phyloP scores from a whole-genome alignment of 1,140 invertebrate genomes.

The Panulirus ornatus region DNA sequence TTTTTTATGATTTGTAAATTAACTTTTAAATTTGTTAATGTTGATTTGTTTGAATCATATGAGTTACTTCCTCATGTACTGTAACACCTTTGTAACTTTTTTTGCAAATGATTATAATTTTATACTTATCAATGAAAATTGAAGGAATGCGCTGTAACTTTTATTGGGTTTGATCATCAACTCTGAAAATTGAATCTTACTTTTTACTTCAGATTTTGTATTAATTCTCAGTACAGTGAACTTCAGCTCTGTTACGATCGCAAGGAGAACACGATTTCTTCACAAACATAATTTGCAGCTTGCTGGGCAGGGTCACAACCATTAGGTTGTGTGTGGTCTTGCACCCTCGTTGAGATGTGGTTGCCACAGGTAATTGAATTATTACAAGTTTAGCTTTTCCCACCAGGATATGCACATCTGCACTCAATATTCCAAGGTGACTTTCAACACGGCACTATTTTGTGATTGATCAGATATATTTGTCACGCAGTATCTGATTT shows the following conservation, averaged over 20 bases:
- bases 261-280: constrained; percentile 60
- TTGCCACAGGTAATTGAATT: constrained; percentile 62
- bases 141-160: too few species aligned
- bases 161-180: background rate
- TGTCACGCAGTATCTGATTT: background rate
- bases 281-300: constrained; percentile 66
- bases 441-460: constrained; percentile 46
- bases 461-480: background rate
- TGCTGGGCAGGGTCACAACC: constrained; percentile 57
- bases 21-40: too few species aligned
- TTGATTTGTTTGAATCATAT: too few species aligned
- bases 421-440: constrained; percentile 45
- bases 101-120: too few species aligned
- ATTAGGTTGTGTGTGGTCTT: constrained; percentile 61
- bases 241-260: constrained; percentile 57
- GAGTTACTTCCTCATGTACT: too few species aligned
- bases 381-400: background rate
- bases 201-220: constrained; percentile 43
- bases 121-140: too few species aligned
- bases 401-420: constrained; percentile 55
- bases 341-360: constrained; percentile 67
- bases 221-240: constrained; percentile 65
- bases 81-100: too few species aligned
- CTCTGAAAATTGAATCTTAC: constrained; percentile 13
- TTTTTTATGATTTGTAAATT: too few species aligned